Conservation (phyloP, 1,140 invertebrate genomes). For the Heliconius melpomene region DNA sequence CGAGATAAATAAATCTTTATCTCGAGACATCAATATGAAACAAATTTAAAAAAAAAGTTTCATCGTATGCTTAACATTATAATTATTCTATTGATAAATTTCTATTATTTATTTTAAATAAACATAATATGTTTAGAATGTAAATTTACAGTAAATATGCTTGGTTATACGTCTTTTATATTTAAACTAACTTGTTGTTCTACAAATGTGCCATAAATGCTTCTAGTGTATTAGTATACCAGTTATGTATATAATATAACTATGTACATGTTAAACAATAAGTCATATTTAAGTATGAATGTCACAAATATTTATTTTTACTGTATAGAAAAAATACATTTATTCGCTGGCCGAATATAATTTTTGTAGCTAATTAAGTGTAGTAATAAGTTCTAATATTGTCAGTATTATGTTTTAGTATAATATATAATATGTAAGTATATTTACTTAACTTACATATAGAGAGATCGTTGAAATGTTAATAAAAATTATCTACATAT, state of each 20-base stretch:
- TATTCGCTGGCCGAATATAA: slow-evolving; percentile 1
- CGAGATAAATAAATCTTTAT: too few relatives aligned
- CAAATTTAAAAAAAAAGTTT: too few relatives aligned
- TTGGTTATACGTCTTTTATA: too few relatives aligned
- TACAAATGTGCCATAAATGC: not conserved
- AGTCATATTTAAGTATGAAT: not conserved
- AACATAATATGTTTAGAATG: too few relatives aligned
- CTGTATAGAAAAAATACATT: not conserved
- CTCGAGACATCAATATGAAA: too few relatives aligned
- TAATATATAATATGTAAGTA: not conserved
- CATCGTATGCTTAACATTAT: too few relatives aligned
- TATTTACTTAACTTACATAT: not conserved
- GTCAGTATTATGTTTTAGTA: not conserved
- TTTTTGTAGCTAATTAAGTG: not conserved
- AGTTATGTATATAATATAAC: too few relatives aligned
- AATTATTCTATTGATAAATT: too few relatives aligned
- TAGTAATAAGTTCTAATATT: not conserved
- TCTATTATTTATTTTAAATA: too few relatives aligned
- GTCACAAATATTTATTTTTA: not conserved
- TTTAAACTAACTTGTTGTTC: too few relatives aligned
- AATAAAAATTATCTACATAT: not conserved
- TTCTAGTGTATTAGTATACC: not conserved
- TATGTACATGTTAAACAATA: too few relatives aligned
- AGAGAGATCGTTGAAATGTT: not conserved
- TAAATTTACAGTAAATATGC: too few relatives aligned